A percentile compares a stretch with the other conserved stretches of the same genome.
These are phyloP conservation scores for Leucophora obtusa DNA, from an alignment of 2,888 invertebrate species.

Conservation along the genomic window DNA sequence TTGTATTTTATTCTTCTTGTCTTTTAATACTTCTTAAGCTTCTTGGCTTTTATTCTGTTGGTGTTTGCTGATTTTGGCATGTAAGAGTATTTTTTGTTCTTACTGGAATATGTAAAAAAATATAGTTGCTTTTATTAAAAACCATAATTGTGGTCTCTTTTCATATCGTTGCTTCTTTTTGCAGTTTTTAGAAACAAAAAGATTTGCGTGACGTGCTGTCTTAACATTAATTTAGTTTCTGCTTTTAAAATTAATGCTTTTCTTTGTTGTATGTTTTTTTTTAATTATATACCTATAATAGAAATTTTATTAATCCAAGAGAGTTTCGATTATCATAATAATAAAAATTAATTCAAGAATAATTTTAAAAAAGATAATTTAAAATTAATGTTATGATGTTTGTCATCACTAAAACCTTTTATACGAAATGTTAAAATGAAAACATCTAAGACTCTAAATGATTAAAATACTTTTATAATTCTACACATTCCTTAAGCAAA, in stretches of 20 bases:
- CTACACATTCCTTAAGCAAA: neutral
- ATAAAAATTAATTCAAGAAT: neutral
- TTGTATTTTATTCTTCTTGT: neutral
- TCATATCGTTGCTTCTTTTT: neutral
- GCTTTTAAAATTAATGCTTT: too few relatives aligned
- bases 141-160: neutral
- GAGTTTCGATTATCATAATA: neutral
- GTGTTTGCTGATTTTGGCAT: neutral
- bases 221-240: neutral
- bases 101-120: neutral
- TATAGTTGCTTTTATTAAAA: neutral
- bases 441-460: neutral
- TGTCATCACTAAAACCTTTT: too few relatives aligned
- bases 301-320: neutral
- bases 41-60: neutral
- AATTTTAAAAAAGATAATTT: too few relatives aligned
- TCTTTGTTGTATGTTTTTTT: neutral
- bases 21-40: neutral
- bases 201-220: neutral
- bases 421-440: too few relatives aligned
- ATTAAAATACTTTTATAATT: neutral
- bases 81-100: conserved; percentile 1
- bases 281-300: neutral
- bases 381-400: too few relatives aligned
- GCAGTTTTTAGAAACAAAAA: neutral